Evolutionary conservation across 2,113 vertebrate species (phyloP).

Genomic region (Phoenicopterus ruber): DNA sequence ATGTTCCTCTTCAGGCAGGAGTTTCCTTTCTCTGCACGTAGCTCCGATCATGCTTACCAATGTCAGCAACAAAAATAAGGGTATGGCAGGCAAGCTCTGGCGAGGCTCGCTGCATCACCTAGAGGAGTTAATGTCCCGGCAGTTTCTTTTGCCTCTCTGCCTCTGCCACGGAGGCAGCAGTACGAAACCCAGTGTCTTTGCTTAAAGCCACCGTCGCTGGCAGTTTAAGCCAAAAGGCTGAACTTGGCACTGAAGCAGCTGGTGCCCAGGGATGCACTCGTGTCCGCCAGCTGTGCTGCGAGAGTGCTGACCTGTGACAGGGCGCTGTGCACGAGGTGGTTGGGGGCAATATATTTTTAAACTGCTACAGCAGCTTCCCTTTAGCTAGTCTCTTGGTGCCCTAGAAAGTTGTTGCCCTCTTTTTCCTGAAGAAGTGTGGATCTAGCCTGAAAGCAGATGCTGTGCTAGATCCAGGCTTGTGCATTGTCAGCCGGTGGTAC

Average conservation of each 20-base stretch:
- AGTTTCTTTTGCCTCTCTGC: background rate
- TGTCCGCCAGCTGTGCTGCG: fast-evolving
- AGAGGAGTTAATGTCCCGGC: background rate
- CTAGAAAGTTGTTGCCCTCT: background rate
- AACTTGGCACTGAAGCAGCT: background rate
- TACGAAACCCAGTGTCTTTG: background rate
- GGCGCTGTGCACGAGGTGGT: fast-evolving
- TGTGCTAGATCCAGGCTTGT: background rate
- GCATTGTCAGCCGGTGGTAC: background rate
- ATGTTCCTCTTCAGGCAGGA: background rate
- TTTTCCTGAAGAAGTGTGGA: background rate
- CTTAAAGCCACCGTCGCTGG: background rate
- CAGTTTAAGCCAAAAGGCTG: background rate
- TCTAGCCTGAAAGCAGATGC: background rate
- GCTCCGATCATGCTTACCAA: background rate
- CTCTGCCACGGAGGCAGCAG: fast-evolving
- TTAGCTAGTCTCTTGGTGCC: background rate
- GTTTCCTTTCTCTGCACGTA: background rate
- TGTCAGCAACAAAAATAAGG: background rate
- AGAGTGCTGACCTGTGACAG: background rate
- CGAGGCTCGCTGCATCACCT: background rate
- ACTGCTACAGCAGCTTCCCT: background rate
- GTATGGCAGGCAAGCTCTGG: background rate
- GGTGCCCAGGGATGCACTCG: fast-evolving
- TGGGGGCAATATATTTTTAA: background rate